Evolutionary conservation across 1,140 invertebrate genomes (phyloP).

Genomic region (Physella acuta): DNA sequence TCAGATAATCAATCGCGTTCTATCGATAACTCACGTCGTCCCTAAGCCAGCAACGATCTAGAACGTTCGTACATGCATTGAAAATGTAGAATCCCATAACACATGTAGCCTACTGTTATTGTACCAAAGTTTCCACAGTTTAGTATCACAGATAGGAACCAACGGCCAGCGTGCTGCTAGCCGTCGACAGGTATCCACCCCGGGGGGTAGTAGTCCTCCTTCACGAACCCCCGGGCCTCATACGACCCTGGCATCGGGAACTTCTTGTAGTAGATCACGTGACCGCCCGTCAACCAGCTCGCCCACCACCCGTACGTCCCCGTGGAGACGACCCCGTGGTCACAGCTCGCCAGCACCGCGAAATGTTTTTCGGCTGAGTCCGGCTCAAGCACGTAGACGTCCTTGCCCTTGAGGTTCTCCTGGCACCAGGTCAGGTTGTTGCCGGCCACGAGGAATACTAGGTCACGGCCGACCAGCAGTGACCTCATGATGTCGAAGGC

Average conservation of each 20-base stretch:
- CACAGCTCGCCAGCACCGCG: neutral
- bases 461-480: neutral
- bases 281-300: neutral
- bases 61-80: too few relatives aligned
- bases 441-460: neutral
- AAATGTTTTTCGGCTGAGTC: neutral
- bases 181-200: neutral
- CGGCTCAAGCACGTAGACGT: neutral
- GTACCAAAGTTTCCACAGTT: too few relatives aligned
- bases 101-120: too few relatives aligned
- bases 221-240: neutral
- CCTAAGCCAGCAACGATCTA: too few relatives aligned
- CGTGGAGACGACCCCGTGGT: neutral
- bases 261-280: conserved; percentile 1
- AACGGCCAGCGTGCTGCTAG: too few relatives aligned
- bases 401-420: neutral
- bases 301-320: neutral
- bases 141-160: too few relatives aligned
- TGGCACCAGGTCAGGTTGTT: neutral
- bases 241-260: neutral
- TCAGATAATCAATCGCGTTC: too few relatives aligned
- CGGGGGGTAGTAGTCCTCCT: neutral
- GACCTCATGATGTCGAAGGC: neutral
- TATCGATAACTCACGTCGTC: too few relatives aligned
- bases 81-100: too few relatives aligned